Conservation (phyloP, 1,140 invertebrate genomes). For the Diachasmimorpha longicaudata region DNA sequence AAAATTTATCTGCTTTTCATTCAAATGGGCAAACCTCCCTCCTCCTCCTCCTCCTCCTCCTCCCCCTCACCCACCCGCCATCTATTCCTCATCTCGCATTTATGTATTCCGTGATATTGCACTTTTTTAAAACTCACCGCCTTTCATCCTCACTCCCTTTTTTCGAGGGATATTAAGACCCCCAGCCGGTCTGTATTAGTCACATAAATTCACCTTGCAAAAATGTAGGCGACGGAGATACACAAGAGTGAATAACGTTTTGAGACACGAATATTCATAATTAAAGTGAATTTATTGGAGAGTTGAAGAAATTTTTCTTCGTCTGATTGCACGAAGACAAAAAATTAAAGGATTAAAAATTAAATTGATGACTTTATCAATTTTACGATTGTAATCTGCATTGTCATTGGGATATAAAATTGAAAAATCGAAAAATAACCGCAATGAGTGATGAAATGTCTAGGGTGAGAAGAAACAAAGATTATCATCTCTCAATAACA, state of each 20-base stretch:
- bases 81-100: slow-evolving; percentile 54
- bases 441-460: too few species aligned
- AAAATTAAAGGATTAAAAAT: too few species aligned
- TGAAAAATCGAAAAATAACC: too few species aligned
- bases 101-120: slow-evolving; percentile 61
- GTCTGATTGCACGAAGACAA: too few species aligned
- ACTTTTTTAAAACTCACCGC: slow-evolving; percentile 51
- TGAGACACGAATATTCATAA: slow-evolving; percentile 17
- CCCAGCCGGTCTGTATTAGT: slow-evolving; percentile 48
- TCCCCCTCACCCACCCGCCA: not conserved
- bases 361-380: too few species aligned
- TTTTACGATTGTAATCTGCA: too few species aligned
- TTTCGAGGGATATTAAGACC: slow-evolving; percentile 50
- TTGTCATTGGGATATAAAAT: too few species aligned
- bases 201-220: slow-evolving; percentile 47
- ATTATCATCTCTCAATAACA: too few species aligned
- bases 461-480: too few species aligned
- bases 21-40: slow-evolving; percentile 43
- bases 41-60: not conserved
- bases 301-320: not conserved
- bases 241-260: not conserved
- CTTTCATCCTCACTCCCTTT: slow-evolving; percentile 36
- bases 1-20: slow-evolving; percentile 59
- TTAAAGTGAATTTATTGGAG: slow-evolving; percentile 13
- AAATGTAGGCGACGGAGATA: slow-evolving; percentile 29